Percentiles rank a stretch among this genome's conserved stretches.
phyloP scores from a whole-genome alignment of 2,113 vertebrate genomes.

The Amblyopsis rosae region DNA sequence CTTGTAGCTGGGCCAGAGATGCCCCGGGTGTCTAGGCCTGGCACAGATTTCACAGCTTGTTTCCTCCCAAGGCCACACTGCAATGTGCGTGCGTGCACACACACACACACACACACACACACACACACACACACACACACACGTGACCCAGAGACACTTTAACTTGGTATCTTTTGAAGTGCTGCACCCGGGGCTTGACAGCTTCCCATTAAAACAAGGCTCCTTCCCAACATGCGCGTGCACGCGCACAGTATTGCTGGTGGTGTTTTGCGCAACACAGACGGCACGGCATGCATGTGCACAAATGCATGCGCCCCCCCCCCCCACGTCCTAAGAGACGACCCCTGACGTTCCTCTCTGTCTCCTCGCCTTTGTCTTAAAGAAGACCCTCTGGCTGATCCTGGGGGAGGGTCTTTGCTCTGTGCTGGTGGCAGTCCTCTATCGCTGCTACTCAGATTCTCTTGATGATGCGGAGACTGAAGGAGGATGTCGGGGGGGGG shows the following conservation, averaged over 20 bases:
- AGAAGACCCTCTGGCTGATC: conserved; percentile 16
- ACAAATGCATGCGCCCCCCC: neutral
- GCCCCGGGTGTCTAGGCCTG: conserved; percentile 47
- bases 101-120: neutral
- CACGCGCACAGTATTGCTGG: conserved; percentile 24
- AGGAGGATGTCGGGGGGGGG: neutral
- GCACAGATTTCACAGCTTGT: conserved; percentile 58
- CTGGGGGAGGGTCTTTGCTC: conserved; percentile 15
- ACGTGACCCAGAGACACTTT: conserved; percentile 48
- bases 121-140: conserved; percentile 8
- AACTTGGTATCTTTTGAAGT: conserved; percentile 69
- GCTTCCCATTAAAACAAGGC: conserved; percentile 72
- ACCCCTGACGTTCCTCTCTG: neutral
- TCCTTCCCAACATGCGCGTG: neutral
- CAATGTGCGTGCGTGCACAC: conserved; percentile 19
- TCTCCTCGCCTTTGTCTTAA: conserved; percentile 19
- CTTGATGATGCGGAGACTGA: conserved; percentile 18
- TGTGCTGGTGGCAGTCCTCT: neutral
- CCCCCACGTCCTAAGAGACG: conserved; percentile 19
- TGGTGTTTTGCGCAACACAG: conserved; percentile 25
- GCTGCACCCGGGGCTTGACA: conserved; percentile 57
- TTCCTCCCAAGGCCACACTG: conserved; percentile 38
- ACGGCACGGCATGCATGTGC: neutral
- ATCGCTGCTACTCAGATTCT: conserved; percentile 28
- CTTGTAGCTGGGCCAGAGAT: conserved; percentile 58